A percentile compares a stretch with the other conserved stretches of the same genome.
Evolutionary conservation across 2,888 invertebrate genomes (phyloP).

Genomic region (Psylliodes chrysocephalus): DNA sequence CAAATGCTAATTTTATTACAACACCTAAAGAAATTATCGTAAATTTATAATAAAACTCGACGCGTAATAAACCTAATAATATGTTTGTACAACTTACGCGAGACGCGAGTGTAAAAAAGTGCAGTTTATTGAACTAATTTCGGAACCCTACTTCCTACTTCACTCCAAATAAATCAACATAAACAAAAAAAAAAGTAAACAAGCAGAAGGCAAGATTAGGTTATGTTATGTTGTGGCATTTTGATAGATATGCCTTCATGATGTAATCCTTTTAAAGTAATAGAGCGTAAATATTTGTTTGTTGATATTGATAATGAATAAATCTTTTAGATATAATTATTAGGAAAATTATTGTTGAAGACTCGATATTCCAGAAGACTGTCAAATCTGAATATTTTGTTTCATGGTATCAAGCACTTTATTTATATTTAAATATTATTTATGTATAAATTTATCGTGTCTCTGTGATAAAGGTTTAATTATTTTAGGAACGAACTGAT

Average conservation of each 20-base stretch:
- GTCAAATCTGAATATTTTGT: conserved; percentile 34
- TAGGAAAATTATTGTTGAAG: conserved; percentile 12
- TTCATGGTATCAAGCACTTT: conserved; percentile 33
- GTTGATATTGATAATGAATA: conserved; percentile 40
- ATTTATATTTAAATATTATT: conserved; percentile 31
- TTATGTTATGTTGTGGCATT: conserved; percentile 48
- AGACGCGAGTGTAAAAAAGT: neutral
- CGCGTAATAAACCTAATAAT: neutral
- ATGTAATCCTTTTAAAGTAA: conserved; percentile 49
- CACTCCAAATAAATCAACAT: conserved; percentile 42
- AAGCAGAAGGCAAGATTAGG: conserved; percentile 40
- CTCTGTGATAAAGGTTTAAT: conserved; percentile 32
- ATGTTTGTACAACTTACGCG: neutral
- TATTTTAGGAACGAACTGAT: conserved; percentile 36
- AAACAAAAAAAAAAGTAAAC: conserved; percentile 32
- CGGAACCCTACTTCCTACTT: conserved; percentile 11
- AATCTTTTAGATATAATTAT: conserved; percentile 19
- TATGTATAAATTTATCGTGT: conserved; percentile 34
- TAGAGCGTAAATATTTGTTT: conserved; percentile 51
- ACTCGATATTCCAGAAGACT: conserved; percentile 8
- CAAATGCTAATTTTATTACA: conserved; percentile 30
- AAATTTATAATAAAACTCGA: neutral
- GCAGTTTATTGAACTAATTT: neutral
- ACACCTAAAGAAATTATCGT: conserved; percentile 3
- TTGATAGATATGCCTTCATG: conserved; percentile 33